Evolutionary conservation across 2,113 vertebrate species (phyloP).

Genomic region (Sus scrofa): T2T-Sscrofa CM000824.6:109708501-109709000

Average conservation of each 20-base stretch:
- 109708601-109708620: neutral
- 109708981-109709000: neutral
- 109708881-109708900: neutral
- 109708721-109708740: neutral
- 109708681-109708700: neutral
- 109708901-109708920: accelerated
- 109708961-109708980: neutral
- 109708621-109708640: neutral
- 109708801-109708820: neutral
- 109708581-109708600: conserved; percentile 4
- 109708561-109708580: neutral
- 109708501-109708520: neutral
- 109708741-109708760: too few relatives aligned
- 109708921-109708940: neutral
- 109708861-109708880: neutral
- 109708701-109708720: neutral
- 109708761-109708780: neutral
- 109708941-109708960: neutral
- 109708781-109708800: neutral
- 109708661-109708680: neutral
- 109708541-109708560: neutral
- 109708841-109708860: neutral
- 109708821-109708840: neutral
- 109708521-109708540: neutral
- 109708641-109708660: neutral